Percentiles rank a stretch among this genome's conserved stretches.
Evolutionary conservation across 2,113 vertebrate genomes (phyloP).

Genomic region (Cheilinus undulatus): DNA sequence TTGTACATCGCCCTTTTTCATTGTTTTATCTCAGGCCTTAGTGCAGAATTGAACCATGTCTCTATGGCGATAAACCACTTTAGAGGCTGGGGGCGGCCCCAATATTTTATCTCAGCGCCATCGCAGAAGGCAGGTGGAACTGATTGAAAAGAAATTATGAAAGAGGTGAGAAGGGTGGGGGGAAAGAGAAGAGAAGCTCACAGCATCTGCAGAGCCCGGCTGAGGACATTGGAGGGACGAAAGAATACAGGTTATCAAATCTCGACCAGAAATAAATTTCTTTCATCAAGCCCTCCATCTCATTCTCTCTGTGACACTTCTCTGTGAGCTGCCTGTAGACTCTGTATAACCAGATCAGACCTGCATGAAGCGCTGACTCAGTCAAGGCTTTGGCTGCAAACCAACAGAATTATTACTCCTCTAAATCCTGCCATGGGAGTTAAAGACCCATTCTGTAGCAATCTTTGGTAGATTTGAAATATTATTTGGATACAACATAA

Average conservation of each 20-base stretch:
- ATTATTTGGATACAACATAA: background rate
- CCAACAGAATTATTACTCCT: conserved; percentile 40
- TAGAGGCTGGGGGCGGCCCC: conserved; percentile 43
- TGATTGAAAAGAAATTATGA: conserved; percentile 83
- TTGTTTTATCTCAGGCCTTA: conserved; percentile 40
- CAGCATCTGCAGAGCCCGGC: conserved; percentile 67
- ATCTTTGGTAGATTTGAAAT: conserved; percentile 19
- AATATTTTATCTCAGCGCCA: conserved; percentile 70
- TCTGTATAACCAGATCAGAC: conserved; percentile 60
- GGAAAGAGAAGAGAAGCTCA: conserved; percentile 43
- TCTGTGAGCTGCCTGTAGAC: conserved; percentile 45
- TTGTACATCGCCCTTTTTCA: background rate
- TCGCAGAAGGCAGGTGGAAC: conserved; percentile 75
- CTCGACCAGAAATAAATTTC: conserved; percentile 78
- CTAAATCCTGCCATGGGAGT: conserved; percentile 27
- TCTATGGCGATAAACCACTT: conserved; percentile 69
- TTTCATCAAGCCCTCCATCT: conserved; percentile 75
- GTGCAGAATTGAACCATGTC: conserved; percentile 52
- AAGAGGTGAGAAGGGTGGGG: conserved; percentile 38
- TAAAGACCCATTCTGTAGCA: conserved; percentile 17
- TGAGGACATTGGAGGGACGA: conserved; percentile 65
- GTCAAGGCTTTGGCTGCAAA: conserved; percentile 40
- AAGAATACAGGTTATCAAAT: conserved; percentile 79
- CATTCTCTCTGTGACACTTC: conserved; percentile 45
- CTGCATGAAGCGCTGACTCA: conserved; percentile 58